Evolutionary conservation across 2,888 invertebrate species (phyloP).

Genomic region (Calameuta idolon): DNA sequence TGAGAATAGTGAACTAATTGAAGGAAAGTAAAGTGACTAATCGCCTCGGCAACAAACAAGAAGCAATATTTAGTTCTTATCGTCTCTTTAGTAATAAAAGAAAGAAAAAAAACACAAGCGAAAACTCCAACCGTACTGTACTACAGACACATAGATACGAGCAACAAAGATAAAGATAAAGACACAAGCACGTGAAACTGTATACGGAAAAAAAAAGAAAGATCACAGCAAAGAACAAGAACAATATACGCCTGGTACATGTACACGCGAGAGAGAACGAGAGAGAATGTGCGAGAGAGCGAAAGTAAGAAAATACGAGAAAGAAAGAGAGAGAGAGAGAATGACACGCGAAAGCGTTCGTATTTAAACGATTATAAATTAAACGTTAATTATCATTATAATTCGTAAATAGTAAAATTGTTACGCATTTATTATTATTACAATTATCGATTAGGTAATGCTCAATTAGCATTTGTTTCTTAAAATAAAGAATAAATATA

Average conservation of each 20-base stretch:
- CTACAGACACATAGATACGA: slow-evolving; percentile 1
- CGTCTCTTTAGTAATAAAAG: slow-evolving; percentile 51
- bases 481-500: slow-evolving; percentile 67
- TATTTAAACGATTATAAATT: slow-evolving; percentile 66
- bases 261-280: slow-evolving; percentile 41
- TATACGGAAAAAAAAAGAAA: not conserved
- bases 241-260: slow-evolving; percentile 43
- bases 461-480: slow-evolving; percentile 68
- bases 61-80: slow-evolving; percentile 66
- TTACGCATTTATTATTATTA: slow-evolving; percentile 67
- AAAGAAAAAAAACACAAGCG: slow-evolving; percentile 19
- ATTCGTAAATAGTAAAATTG: slow-evolving; percentile 63
- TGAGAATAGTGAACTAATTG: slow-evolving; percentile 54
- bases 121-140: slow-evolving; percentile 14
- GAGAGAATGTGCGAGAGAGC: not conserved
- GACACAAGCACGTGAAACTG: slow-evolving; percentile 36
- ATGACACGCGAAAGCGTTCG: slow-evolving; percentile 54
- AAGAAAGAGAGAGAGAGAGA: not conserved
- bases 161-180: slow-evolving; percentile 16
- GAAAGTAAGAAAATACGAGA: too few species aligned
- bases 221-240: not conserved
- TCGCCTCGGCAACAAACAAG: slow-evolving; percentile 52
- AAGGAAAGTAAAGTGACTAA: slow-evolving; percentile 49
- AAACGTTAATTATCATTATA: slow-evolving; percentile 66
- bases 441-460: slow-evolving; percentile 67